Evolutionary conservation across 2,888 invertebrate genomes (phyloP), one percentile per base, ranked within the genome.

Genomic region (Amblyteles armatorius): DNA sequence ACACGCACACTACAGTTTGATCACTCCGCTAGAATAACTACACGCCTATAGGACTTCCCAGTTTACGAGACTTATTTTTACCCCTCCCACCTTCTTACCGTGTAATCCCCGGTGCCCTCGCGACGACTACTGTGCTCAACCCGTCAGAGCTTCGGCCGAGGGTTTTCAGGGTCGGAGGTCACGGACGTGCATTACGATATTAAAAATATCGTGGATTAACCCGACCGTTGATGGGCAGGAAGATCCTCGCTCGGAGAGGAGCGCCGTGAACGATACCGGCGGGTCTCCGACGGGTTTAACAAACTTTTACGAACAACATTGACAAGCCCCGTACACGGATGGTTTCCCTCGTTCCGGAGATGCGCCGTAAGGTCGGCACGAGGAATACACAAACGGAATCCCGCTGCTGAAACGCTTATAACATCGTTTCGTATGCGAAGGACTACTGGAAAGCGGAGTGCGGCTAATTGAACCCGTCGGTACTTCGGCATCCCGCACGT

Each of bases 401-500:
- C 29, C 19, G 19, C 26, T 16, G 13, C 4, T 74, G 63, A 50
- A 60, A 76, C 69, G 71, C 76, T 74, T 71, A 67, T 65, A 79
- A 79, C 76, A 69, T 55, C 71, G 52, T 19, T 74, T 57, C 48
- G 63, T 69, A 79, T 76, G 67, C 73, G 63, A 63, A 72, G 40
- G 40, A 71, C 55, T 33, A 26, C 33, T 65, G 33, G 63, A 68
- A 11, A 76, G 40, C 74, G 76, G 63, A 82, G 50, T 76, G 69
- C 52, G 67, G 85, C 76, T 85, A 85, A 85, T 85, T 79, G 85
- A 82, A 79, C 76, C 65, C 69, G 82, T 85, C 82, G 84, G 73
- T 76, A 55, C 19, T 29, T 50, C 36, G 29, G 63, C 26, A 33
- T n/a, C 29, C 33, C 40, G 79, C 33, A 36, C 57, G 71, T 55